Percentiles rank a stretch among this genome's conserved stretches.
These are phyloP conservation scores for Neomorphus geoffroyi DNA, from an alignment of 2,797 vertebrate genomes.

Conservation along the genomic window DNA sequence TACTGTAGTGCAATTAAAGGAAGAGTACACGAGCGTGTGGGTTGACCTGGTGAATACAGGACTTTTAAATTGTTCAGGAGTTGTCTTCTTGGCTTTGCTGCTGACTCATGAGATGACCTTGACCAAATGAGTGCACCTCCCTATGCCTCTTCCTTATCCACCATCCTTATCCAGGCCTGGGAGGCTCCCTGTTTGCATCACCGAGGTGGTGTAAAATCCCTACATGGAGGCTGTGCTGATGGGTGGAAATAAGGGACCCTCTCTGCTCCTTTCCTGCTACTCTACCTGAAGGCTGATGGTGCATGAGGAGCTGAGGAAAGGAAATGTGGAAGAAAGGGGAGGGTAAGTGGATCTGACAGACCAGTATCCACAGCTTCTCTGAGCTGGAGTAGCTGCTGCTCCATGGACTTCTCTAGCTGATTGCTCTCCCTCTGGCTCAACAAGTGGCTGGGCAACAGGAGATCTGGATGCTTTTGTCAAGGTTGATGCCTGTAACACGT, in stretches of 20 bases:
- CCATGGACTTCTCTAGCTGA: rapidly evolving
- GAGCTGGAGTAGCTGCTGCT: neutral
- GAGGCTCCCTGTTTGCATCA: neutral
- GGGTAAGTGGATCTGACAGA: rapidly evolving
- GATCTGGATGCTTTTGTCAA: neutral
- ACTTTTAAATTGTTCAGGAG: neutral
- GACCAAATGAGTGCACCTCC: rapidly evolving
- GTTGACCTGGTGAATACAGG: neutral
- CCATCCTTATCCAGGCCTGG: neutral
- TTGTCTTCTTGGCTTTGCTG: neutral
- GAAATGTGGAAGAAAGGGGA: neutral
- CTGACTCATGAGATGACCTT: neutral
- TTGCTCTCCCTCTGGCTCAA: rapidly evolving
- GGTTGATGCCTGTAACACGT: rapidly evolving
- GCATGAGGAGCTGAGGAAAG: neutral
- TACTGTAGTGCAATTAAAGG: neutral
- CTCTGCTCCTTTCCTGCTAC: neutral
- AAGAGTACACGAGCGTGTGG: rapidly evolving
- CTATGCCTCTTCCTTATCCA: neutral
- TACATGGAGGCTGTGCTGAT: neutral
- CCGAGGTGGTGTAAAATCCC: neutral
- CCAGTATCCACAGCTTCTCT: neutral
- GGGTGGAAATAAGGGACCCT: neutral
- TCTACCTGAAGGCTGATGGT: neutral
- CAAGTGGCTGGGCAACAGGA: rapidly evolving